These are phyloP conservation scores for Rallus limicola DNA, from an alignment of 2,113 vertebrate genomes.

Conservation along the genomic window DNA sequence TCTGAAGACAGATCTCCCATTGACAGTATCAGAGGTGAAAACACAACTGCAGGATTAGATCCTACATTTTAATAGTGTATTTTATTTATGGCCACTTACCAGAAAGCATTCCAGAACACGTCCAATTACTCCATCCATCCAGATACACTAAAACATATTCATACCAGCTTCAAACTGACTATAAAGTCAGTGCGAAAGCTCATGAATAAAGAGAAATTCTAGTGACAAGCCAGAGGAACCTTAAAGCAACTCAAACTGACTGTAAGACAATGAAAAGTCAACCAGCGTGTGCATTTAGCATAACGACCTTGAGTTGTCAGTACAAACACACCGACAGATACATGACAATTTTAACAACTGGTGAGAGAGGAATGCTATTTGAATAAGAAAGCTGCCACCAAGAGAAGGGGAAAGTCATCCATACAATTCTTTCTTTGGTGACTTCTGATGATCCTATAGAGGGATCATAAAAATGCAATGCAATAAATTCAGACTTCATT, in stretches of 20 bases:
- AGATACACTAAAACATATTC: slow-evolving; percentile 1
- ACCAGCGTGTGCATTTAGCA: neutral
- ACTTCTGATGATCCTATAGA: slow-evolving; percentile 29
- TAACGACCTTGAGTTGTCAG: neutral
- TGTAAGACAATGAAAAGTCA: neutral
- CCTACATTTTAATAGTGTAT: neutral
- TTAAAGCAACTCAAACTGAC: neutral
- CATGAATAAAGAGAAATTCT: neutral
- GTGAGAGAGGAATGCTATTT: neutral
- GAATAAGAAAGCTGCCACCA: slow-evolving; percentile 10
- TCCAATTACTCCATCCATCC: neutral
- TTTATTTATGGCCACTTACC: slow-evolving; percentile 32
- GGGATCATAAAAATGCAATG: neutral
- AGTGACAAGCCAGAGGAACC: neutral
- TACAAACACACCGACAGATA: neutral
- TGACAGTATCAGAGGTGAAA: neutral
- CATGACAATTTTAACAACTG: neutral
- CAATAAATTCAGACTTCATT: neutral
- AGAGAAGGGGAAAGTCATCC: neutral
- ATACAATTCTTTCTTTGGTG: slow-evolving; percentile 13
- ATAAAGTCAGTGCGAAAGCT: neutral
- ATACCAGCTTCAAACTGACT: neutral
- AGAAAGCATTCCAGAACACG: neutral
- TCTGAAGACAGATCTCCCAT: neutral
- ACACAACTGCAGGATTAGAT: neutral